These are phyloP conservation scores for Achlya flavicornis DNA, from an alignment of 2,888 invertebrate species.

Conservation along the genomic window DNA sequence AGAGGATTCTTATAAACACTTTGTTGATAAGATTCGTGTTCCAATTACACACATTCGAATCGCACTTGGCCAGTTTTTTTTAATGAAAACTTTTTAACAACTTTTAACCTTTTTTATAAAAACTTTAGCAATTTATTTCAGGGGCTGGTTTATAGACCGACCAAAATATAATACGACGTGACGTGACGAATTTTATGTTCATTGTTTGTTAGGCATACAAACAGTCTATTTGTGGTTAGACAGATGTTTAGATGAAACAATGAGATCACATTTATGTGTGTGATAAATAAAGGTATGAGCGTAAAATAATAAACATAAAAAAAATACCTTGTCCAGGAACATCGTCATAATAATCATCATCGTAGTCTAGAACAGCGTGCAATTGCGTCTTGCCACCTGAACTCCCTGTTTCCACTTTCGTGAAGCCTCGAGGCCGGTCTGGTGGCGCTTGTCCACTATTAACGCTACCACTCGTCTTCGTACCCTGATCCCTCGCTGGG, in stretches of 20 bases:
- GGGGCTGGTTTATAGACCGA: background rate
- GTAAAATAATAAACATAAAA: background rate
- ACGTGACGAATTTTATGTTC: background rate
- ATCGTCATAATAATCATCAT: conserved; percentile 84
- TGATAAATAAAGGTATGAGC: conserved; percentile 21
- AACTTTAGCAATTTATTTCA: background rate
- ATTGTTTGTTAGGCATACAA: too few relatives aligned
- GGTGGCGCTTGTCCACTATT: conserved; percentile 65
- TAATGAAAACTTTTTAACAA: background rate
- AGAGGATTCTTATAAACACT: too few relatives aligned
- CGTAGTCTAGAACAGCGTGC: conserved; percentile 89
- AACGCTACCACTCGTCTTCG: conserved; percentile 81
- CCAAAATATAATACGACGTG: background rate
- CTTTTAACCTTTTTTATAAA: background rate
- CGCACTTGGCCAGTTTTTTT: background rate
- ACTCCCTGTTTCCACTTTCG: conserved; percentile 84
- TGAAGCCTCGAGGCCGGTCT: conserved; percentile 85
- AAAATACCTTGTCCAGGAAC: conserved; percentile 77
- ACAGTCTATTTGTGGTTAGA: background rate
- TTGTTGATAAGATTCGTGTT: too few relatives aligned
- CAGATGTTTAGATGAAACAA: background rate
- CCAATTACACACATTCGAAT: too few relatives aligned
- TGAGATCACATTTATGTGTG: conserved; percentile 18
- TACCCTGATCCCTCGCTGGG: conserved; percentile 56
- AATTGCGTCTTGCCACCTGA: conserved; percentile 85